Base-by-base conservation (phyloP, 37 sponge, comb jelly and placozoan genomes). In the Mnemiopsis leidyi region DNA sequence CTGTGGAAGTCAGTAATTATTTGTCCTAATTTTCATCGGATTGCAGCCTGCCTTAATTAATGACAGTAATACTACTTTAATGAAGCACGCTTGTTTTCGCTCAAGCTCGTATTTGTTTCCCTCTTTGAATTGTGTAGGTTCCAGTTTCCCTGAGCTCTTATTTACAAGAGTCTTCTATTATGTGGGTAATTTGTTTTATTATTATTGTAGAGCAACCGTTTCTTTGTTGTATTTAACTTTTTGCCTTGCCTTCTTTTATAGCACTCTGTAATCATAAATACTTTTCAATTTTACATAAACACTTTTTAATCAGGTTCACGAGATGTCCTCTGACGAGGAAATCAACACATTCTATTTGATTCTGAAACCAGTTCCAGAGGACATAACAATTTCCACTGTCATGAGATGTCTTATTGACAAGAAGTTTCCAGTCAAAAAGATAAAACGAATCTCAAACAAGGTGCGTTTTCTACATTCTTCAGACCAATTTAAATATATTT, bases 291-390 rank as follows among this genome's bases (percentile, higher is more conserved):
- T n/a, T n/a, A n/a, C n/a, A n/a, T n/a, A n/a, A 48, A 18, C 73
- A 71, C 30, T 3, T 34, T 33, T 34, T 32, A 28, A n/a, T 7
- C 90, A 85, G 90, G 90, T 85, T n/a, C 90, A 40, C 29, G 90
- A 85, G 61, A 85, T 85, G 61, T 23, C 32, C 20, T 28, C 36
- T 2, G 36, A 33, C 39, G 61, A 85, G 30, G 90, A 38, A 0
- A 26, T 85, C 36, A 33, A 37, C 25, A 85, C 90, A 26, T 85
- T 85, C 48, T 85, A 85, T 26, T 61, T 85, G 90, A 85, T 85
- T 29, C 90, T 85, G n/a, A 85, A 85, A 39, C 90, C 90, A 3
- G 90, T 85, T n/a, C 40, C 61, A 23, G 61, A 40, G 48, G 61
- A 38, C 23, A 85, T 40, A 28, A n/a, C 48, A 1, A 40, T 85